A percentile compares a stretch with the other conserved stretches of the same genome.
Evolutionary conservation across 2,888 invertebrate species (phyloP).

Genomic region (Homarus gammarus): DNA sequence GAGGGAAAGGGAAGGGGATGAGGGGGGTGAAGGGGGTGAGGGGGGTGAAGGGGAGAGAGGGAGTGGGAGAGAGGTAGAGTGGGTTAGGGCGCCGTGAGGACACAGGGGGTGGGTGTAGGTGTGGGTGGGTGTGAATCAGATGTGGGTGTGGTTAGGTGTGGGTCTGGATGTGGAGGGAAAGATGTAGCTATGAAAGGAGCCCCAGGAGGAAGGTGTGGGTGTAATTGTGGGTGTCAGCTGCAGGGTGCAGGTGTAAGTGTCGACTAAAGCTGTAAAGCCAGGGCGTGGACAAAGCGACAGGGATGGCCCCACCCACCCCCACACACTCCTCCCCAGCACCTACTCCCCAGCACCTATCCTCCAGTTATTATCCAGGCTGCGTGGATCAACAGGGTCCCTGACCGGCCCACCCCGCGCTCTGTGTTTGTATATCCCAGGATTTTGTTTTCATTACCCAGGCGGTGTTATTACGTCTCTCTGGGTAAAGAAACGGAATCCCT

Average conservation of each 20-base stretch:
- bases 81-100: no score
- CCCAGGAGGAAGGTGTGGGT: background rate
- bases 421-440: slow-evolving; percentile 52
- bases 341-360: no score
- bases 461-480: slow-evolving; percentile 40
- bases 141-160: slow-evolving; percentile 36
- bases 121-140: slow-evolving; percentile 30
- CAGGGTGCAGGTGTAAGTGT: background rate
- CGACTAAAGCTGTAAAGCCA: background rate
- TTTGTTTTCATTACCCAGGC: slow-evolving; percentile 60
- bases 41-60: no score
- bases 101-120: slow-evolving; percentile 24
- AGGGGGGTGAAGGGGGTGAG: no score
- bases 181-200: no score
- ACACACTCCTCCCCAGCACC: no score
- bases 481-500: slow-evolving; percentile 17
- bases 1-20: no score
- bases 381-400: background rate
- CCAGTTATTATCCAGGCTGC: slow-evolving; percentile 35
- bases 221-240: background rate
- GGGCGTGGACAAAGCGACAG: no score
- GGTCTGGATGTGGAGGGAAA: background rate
- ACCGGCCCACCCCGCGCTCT: slow-evolving; percentile 1
- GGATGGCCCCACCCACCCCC: background rate
- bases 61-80: no score